Conservation (phyloP, 2,113 vertebrate genomes). For the Oncorhynchus tshawytscha region DNA sequence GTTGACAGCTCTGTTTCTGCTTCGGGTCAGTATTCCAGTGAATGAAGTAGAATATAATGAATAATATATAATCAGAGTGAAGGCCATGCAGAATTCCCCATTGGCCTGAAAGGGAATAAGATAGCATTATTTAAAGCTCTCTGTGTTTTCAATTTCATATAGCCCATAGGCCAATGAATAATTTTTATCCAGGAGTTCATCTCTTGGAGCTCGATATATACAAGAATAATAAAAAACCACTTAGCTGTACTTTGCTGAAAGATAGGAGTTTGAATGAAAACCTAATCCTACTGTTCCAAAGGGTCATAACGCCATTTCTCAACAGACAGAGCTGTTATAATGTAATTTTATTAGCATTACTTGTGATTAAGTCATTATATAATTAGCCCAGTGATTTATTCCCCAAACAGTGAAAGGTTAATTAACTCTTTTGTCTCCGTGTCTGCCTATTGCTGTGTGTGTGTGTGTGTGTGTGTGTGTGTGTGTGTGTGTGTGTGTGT, state of each 20-base stretch:
- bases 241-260: slow-evolving; percentile 1
- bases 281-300: not conserved
- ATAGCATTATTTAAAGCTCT: slow-evolving; percentile 25
- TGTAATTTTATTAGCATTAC: slow-evolving; percentile 9
- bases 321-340: slow-evolving; percentile 4
- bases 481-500: too few species aligned
- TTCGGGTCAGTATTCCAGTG: slow-evolving; percentile 18
- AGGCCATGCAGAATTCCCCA: slow-evolving; percentile 42
- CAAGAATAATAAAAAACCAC: slow-evolving; percentile 41
- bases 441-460: not conserved
- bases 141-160: slow-evolving; percentile 38
- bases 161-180: slow-evolving; percentile 22
- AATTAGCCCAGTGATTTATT: slow-evolving; percentile 1
- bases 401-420: not conserved
- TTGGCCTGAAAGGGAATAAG: slow-evolving; percentile 31
- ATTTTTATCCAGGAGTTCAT: slow-evolving; percentile 29
- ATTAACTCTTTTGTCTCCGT: not conserved
- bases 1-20: not conserved
- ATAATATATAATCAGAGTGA: slow-evolving; percentile 49
- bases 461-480: not conserved
- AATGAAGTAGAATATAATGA: slow-evolving; percentile 42
- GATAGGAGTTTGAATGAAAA: not conserved
- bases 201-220: slow-evolving; percentile 40
- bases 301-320: not conserved
- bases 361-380: not conserved